Evolutionary conservation across 2,113 vertebrate genomes (phyloP), one percentile per base, ranked within the genome.

Genomic region (Scortum barcoo): DNA sequence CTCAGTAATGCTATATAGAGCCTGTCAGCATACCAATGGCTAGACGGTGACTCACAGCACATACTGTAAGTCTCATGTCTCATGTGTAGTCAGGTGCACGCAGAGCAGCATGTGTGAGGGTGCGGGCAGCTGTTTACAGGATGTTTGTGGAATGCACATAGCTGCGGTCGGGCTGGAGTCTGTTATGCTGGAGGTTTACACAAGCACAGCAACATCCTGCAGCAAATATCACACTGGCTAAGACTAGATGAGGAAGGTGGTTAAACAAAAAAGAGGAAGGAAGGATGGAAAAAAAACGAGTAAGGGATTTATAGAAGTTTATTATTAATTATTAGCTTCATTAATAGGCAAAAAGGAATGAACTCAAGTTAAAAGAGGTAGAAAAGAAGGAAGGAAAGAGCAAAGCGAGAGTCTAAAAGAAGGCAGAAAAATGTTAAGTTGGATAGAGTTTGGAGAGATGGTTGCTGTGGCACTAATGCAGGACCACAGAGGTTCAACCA

Each of bases 21-120:
- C 20, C 66, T 70, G 83, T 84, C 76, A 86, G 87, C 85, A 67
- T 50, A 50, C 24, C 33, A 8, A 7, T 22, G 87, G 83, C 85
- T 44, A 90, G 87, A 89, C 89, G 13, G 83, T 85, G 78, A 83
- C 80, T 86, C 89, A 78, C 33, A 16, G 73, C 48, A n/a, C 66
- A 74, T 5, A 50, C 38, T 42, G 63, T 12, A 48, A 7, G 13
- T 40, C 65, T 11, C 60, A 26, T 56, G 72, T 74, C 66, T 83
- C 53, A 4, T 56, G 67, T 70, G 54, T 3, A 42, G 48, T 71
- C 44, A 36, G 19, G 50, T 53, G 4, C 1, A 30, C 63, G 14
- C 57, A 0, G 38, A 26, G 62, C 65, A 60, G 66, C 71, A 17
- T 51, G 67, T 54, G 74, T 42, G 38, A 46, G 0, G 72, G 61